Evolutionary conservation across 2,113 vertebrate genomes (phyloP).

Genomic region (Etheostoma spectabile): DNA sequence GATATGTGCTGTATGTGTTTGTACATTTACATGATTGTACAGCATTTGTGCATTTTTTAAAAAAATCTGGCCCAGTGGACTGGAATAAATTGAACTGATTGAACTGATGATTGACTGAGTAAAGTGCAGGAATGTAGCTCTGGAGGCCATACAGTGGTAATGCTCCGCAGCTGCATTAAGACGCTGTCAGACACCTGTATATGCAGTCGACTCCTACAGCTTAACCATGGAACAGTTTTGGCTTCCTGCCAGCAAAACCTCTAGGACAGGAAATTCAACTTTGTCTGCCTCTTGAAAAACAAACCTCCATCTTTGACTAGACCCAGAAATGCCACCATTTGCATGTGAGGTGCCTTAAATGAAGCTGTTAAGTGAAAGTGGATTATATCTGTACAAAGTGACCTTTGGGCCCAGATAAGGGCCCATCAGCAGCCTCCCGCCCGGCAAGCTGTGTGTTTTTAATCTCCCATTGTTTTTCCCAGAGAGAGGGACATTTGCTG

Average conservation of each 20-base stretch:
- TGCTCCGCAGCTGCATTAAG: background rate
- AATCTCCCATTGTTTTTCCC: constrained; percentile 83
- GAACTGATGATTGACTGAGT: no score
- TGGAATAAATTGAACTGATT: background rate
- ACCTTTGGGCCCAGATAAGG: constrained; percentile 82
- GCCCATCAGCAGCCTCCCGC: constrained; percentile 80
- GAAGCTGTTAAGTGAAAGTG: constrained; percentile 84
- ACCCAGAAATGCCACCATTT: constrained; percentile 67
- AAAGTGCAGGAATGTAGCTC: background rate
- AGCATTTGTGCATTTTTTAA: background rate
- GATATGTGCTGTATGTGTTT: background rate
- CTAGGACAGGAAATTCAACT: background rate
- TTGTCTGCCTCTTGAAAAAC: constrained; percentile 10
- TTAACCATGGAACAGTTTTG: constrained; percentile 43
- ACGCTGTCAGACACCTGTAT: background rate
- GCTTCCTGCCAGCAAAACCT: constrained; percentile 27
- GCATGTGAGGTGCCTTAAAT: constrained; percentile 77
- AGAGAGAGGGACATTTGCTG: constrained; percentile 82
- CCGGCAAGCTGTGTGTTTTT: constrained; percentile 79
- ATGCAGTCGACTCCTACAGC: background rate
- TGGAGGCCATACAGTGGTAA: background rate
- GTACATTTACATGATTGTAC: background rate
- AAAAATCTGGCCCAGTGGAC: background rate
- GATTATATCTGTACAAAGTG: constrained; percentile 83
- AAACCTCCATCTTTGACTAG: constrained; percentile 45